These are phyloP conservation scores for Montipora cactus DNA, from an alignment of 64 coral and sea anemone species.

Conservation along the genomic window DNA sequence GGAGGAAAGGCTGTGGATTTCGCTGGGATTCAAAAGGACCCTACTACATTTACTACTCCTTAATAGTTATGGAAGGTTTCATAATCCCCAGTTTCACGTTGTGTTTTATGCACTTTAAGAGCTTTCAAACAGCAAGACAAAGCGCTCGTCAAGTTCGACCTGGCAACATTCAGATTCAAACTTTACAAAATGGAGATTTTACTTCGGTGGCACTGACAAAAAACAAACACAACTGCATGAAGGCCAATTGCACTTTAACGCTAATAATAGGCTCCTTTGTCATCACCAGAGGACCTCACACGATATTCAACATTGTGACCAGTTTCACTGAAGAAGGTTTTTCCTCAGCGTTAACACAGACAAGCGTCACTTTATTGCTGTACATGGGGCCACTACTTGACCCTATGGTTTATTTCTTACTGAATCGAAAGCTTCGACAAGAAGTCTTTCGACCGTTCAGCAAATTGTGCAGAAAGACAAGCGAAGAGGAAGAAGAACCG, in stretches of 20 bases:
- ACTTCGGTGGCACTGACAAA: constrained; percentile 72
- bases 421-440: constrained; percentile 84
- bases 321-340: constrained; percentile 56
- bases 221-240: constrained; percentile 12
- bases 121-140: constrained; percentile 74
- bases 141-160: constrained; percentile 86
- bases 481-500: constrained; percentile 78
- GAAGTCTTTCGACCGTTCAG: constrained; percentile 50
- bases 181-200: constrained; percentile 74
- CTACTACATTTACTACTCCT: constrained; percentile 73
- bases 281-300: constrained; percentile 59
- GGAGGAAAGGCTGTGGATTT: constrained; percentile 67
- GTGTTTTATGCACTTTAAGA: constrained; percentile 91
- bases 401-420: constrained; percentile 70
- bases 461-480: constrained; percentile 17
- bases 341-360: constrained; percentile 49
- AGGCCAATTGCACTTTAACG: constrained; percentile 65
- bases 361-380: constrained; percentile 46
- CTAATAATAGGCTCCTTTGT: constrained; percentile 85
- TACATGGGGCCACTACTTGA: constrained; percentile 51
- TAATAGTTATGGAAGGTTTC: constrained; percentile 75
- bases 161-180: constrained; percentile 78
- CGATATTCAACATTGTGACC: constrained; percentile 58
- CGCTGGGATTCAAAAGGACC: constrained; percentile 76
- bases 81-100: constrained; percentile 59